Evolutionary conservation across 2,113 vertebrate species (phyloP).

Genomic region (Haliaeetus leucogaster): DNA sequence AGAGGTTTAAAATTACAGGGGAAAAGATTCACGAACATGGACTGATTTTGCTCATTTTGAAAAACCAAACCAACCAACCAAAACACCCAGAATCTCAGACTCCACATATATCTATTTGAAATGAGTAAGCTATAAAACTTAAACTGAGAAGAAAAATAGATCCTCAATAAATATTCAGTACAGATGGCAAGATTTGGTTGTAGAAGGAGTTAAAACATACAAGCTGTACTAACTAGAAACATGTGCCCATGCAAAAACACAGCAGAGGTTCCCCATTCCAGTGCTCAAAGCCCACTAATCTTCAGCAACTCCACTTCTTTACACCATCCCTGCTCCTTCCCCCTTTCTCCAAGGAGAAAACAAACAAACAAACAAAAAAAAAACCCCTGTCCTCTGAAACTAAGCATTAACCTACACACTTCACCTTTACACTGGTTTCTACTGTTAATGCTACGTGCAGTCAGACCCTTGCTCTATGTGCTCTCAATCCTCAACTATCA

Average conservation of each 20-base stretch:
- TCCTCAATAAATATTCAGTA: not conserved
- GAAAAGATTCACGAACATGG: not conserved
- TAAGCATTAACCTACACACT: not conserved
- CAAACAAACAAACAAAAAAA: too few species aligned
- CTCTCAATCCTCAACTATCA: not conserved
- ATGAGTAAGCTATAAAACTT: not conserved
- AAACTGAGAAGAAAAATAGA: not conserved
- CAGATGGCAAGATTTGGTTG: not conserved
- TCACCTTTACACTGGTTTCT: not conserved
- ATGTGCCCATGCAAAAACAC: not conserved
- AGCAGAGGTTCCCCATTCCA: not conserved
- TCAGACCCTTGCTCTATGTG: not conserved
- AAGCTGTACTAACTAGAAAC: not conserved
- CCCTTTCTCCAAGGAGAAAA: not conserved
- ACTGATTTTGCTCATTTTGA: not conserved
- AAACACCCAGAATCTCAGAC: not conserved
- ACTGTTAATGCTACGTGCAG: not conserved
- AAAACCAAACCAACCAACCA: not conserved
- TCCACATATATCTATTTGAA: not conserved
- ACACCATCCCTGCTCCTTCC: not conserved
- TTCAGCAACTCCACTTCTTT: not conserved
- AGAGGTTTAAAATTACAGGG: not conserved
- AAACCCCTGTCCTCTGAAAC: not conserved
- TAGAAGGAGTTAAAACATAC: not conserved
- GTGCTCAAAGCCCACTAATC: not conserved